Conservation (phyloP, 1,140 invertebrate genomes). For the Pantala flavescens region DNA sequence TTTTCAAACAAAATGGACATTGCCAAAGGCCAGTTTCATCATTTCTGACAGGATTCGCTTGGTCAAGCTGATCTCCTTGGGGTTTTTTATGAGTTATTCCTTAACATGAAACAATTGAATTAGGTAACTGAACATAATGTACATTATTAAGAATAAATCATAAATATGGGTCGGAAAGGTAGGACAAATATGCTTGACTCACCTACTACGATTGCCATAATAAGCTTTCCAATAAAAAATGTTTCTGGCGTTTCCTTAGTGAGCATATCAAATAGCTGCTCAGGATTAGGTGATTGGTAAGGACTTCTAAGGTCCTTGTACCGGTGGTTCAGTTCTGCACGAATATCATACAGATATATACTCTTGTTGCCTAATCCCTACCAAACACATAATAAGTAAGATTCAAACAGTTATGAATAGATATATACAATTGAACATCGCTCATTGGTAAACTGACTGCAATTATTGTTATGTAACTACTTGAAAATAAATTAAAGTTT, state of each 20-base stretch:
- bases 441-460: not conserved
- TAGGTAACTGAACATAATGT: not conserved
- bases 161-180: not conserved
- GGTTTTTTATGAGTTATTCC: slow-evolving; percentile 77
- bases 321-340: slow-evolving; percentile 86
- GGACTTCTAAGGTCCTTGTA: slow-evolving; percentile 87
- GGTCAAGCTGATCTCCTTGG: slow-evolving; percentile 83
- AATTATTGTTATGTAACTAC: not conserved
- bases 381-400: too few species aligned
- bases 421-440: too few species aligned
- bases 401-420: too few species aligned
- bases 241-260: slow-evolving; percentile 95
- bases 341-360: slow-evolving; percentile 94
- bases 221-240: slow-evolving; percentile 84
- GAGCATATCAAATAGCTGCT: slow-evolving; percentile 88
- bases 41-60: slow-evolving; percentile 88
- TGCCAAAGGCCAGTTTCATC: slow-evolving; percentile 92
- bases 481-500: not conserved
- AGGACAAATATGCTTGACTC: slow-evolving; percentile 14
- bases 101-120: slow-evolving; percentile 21
- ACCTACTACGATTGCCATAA: slow-evolving; percentile 61
- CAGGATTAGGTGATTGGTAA: slow-evolving; percentile 66
- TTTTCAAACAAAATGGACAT: slow-evolving; percentile 94
- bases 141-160: not conserved
- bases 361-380: slow-evolving; percentile 90